A percentile compares a stretch with the other conserved stretches of the same genome.
phyloP scores from a whole-genome alignment of 1,140 invertebrate species.

The Vanessa tameamea region DNA sequence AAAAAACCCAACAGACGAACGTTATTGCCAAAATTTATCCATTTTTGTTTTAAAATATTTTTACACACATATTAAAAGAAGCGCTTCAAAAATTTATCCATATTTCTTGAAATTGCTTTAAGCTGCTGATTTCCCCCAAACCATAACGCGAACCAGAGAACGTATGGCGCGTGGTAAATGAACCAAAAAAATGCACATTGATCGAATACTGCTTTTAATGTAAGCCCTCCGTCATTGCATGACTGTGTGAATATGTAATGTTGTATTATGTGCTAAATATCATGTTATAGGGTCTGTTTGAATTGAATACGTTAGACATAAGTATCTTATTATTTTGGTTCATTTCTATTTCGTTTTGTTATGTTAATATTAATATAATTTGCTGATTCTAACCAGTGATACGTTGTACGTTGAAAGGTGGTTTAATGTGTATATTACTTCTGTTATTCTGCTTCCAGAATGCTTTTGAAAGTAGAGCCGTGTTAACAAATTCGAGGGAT shows the following conservation, averaged over 20 bases:
- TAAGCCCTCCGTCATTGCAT: constrained; percentile 56
- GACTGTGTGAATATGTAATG: constrained; percentile 72
- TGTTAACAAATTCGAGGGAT: too few relatives aligned
- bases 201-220: constrained; percentile 74
- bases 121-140: constrained; percentile 34
- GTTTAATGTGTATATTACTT: too few relatives aligned
- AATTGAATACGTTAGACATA: constrained; percentile 11
- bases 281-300: constrained; percentile 44
- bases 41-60: too few relatives aligned
- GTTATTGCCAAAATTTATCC: too few relatives aligned
- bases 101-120: not conserved
- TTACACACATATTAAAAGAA: too few relatives aligned
- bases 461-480: too few relatives aligned
- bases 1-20: too few relatives aligned
- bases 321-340: constrained; percentile 1
- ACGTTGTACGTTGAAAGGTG: too few relatives aligned
- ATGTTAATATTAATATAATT: not conserved
- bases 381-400: too few relatives aligned
- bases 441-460: too few relatives aligned
- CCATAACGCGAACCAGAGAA: constrained; percentile 41
- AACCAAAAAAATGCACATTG: constrained; percentile 75
- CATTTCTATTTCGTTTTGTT: not conserved
- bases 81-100: too few relatives aligned
- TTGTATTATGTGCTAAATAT: constrained; percentile 59
- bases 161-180: constrained; percentile 71